These are phyloP conservation scores for Anastatus disparis DNA, from an alignment of 1,140 invertebrate species.

Conservation along the genomic window DNA sequence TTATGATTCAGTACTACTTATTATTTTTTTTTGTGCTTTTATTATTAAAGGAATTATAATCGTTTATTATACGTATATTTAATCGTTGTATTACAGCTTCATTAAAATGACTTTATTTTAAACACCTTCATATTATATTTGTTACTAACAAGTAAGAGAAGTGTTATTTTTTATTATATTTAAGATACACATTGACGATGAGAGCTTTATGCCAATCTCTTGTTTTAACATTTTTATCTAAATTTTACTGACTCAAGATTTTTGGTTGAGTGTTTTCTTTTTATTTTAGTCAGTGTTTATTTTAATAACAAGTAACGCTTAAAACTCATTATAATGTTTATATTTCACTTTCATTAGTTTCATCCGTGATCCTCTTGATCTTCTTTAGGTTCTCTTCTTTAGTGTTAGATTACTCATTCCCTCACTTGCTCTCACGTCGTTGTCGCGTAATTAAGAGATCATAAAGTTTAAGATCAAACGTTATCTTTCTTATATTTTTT, in stretches of 20 bases:
- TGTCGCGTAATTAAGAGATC: background rate
- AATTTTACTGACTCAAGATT: background rate
- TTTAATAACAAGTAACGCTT: constrained; percentile 34
- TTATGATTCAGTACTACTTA: background rate
- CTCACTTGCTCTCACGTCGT: background rate
- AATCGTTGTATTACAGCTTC: background rate
- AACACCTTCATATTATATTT: background rate
- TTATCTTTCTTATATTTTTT: background rate
- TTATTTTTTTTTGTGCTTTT: background rate
- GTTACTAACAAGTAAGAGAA: background rate
- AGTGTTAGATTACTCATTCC: constrained; percentile 5
- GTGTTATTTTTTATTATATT: background rate
- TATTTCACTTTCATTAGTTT: constrained; percentile 17
- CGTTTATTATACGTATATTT: background rate
- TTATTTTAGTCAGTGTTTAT: background rate
- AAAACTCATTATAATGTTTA: constrained; percentile 32
- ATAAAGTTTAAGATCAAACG: background rate
- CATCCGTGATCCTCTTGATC: constrained; percentile 45
- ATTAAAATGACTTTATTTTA: background rate
- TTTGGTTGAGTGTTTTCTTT: background rate
- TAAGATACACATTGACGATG: background rate
- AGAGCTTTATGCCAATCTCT: background rate
- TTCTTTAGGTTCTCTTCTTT: background rate
- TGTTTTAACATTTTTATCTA: background rate
- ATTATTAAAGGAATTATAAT: background rate